Evolutionary conservation across 2,113 vertebrate genomes (phyloP), one percentile per base, ranked within the genome.

Genomic region (Spizaetus ornatus): DNA sequence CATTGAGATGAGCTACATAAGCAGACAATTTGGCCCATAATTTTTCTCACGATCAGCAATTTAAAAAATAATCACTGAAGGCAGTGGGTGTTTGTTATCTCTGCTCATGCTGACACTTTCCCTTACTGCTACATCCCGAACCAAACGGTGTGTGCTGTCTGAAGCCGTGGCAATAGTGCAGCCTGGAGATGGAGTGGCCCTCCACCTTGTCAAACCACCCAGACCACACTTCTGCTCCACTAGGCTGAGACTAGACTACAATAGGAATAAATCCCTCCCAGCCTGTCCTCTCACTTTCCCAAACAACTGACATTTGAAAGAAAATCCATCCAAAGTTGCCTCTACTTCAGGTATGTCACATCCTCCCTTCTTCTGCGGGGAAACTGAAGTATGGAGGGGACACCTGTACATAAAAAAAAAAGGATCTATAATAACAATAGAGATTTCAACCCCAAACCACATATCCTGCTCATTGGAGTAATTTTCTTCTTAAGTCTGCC

Each of bases 61-160:
- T 92, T 92, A 15, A 87, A 92, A 72, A n/a, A 74, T 61, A 61
- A 97, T 86, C 86, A 86, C 83, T 58, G 94, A 84, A 91, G 86
- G 48, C 88, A 72, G 52, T 86, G 67, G 82, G 76, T 40, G 92
- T 91, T 88, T 91, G 70, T 21, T 86, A 32, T 52, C 73, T 89
- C 45, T 71, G 56, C 40, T 80, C 72, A 22, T 21, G 27, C 72
- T 89, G 85, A 65, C 4, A 3, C 15, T 66, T 69, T 67, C 43
- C 45, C 31, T 38, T 63, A 8, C 52, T 16, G 34, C 69, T 82
- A 47, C 45, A 3, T 47, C 43, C 55, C 32, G 29, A 80, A 76
- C 29, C n/a, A 26, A n/a, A 25, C 4, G 2, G 1, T 4, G 3
- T 11, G 34, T n/a, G 53, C 53, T 92, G n/a, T n/a, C 23, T 23